These are phyloP conservation scores for Epinotia bilunana DNA, from an alignment of 2,888 invertebrate genomes.

Conservation along the genomic window DNA sequence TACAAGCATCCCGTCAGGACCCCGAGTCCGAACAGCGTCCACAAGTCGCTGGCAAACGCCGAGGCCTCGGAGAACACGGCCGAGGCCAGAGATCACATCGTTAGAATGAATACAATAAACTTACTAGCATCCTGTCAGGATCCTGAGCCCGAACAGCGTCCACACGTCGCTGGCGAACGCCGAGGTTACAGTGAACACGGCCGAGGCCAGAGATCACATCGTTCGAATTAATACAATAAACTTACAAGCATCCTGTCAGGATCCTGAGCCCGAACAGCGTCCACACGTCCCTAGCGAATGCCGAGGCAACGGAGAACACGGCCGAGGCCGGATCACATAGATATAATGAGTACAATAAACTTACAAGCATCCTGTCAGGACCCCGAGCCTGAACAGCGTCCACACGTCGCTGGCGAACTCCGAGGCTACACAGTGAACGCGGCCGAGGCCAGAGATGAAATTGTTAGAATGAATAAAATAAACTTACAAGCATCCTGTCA, in stretches of 20 bases:
- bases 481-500: slow-evolving; percentile 87
- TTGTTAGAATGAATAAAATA: not conserved
- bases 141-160: slow-evolving; percentile 73
- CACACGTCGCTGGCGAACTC: slow-evolving; percentile 85
- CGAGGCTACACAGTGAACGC: slow-evolving; percentile 81
- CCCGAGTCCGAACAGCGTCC: slow-evolving; percentile 75
- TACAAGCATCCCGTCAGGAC: slow-evolving; percentile 58
- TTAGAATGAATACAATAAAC: slow-evolving; percentile 48
- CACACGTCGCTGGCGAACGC: slow-evolving; percentile 85
- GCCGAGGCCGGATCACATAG: slow-evolving; percentile 67
- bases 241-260: too few species aligned
- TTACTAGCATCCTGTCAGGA: slow-evolving; percentile 60
- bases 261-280: slow-evolving; percentile 74
- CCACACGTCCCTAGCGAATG: slow-evolving; percentile 85
- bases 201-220: slow-evolving; percentile 63
- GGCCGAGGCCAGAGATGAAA: slow-evolving; percentile 67
- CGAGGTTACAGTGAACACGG: slow-evolving; percentile 82
- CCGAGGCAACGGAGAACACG: slow-evolving; percentile 83
- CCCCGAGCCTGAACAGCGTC: slow-evolving; percentile 85
- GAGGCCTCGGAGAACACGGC: slow-evolving; percentile 83
- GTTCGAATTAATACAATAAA: slow-evolving; percentile 59
- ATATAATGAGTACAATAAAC: too few species aligned
- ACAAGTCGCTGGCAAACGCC: slow-evolving; percentile 84
- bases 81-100: slow-evolving; percentile 60
- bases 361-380: slow-evolving; percentile 87